Percentiles rank a stretch among this genome's conserved stretches.
Evolutionary conservation across 1,140 invertebrate genomes (phyloP).

Genomic region (Diploscapter pachys): DNA sequence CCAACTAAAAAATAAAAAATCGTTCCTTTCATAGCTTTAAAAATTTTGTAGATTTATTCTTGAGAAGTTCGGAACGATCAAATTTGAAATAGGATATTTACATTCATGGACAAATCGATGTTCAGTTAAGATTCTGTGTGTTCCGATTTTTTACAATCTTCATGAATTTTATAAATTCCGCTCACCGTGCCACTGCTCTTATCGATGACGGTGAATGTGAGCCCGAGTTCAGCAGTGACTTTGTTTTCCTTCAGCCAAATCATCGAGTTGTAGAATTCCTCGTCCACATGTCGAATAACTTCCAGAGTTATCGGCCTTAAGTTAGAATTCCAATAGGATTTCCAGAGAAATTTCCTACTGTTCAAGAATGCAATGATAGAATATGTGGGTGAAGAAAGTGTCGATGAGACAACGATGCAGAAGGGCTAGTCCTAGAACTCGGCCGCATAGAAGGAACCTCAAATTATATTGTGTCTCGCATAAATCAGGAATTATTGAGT

Average conservation of each 20-base stretch:
- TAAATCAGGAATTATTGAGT: too few relatives aligned
- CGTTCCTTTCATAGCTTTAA: too few relatives aligned
- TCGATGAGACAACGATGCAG: conserved; percentile 94
- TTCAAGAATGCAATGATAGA: conserved; percentile 87
- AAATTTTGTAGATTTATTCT: too few relatives aligned
- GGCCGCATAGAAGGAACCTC: conserved; percentile 88
- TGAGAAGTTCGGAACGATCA: too few relatives aligned
- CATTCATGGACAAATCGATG: too few relatives aligned
- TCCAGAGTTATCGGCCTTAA: conserved; percentile 80
- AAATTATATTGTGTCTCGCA: conserved; percentile 25
- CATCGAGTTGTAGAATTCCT: conserved; percentile 89
- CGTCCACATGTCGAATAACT: conserved; percentile 84
- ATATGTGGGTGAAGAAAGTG: conserved; percentile 91
- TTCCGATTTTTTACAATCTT: too few relatives aligned
- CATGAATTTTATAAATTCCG: not conserved
- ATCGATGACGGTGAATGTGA: conserved; percentile 67
- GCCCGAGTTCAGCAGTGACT: conserved; percentile 71
- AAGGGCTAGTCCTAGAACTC: conserved; percentile 84
- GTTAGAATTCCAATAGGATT: conserved; percentile 29
- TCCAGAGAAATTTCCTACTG: conserved; percentile 63
- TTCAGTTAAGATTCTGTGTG: too few relatives aligned
- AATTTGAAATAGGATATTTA: too few relatives aligned
- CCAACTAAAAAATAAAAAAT: conserved; percentile 58
- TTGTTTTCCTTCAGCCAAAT: conserved; percentile 89
- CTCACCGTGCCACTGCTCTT: conserved; percentile 66